phyloP scores from a whole-genome alignment of 2,888 invertebrate genomes.

The Drosophila ustulata region DNA sequence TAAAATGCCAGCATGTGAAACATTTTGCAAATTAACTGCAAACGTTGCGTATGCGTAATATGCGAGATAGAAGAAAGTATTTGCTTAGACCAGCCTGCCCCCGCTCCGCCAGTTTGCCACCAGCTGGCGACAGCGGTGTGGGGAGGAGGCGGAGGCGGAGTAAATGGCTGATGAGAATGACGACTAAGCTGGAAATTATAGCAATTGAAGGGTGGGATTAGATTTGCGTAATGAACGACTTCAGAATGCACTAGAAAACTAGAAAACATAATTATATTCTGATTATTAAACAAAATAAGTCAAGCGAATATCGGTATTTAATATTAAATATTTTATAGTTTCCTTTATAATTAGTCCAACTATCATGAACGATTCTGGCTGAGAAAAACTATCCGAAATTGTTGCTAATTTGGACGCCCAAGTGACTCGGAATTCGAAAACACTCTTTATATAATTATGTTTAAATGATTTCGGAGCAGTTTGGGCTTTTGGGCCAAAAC shows the following conservation, averaged over 20 bases:
- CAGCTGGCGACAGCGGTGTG: slow-evolving; percentile 12
- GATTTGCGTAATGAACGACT: slow-evolving; percentile 17
- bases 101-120: neutral
- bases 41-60: slow-evolving; percentile 74
- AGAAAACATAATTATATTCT: neutral
- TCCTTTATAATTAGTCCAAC: neutral
- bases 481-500: neutral
- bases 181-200: slow-evolving; percentile 58
- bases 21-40: slow-evolving; percentile 80
- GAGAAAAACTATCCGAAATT: neutral
- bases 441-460: slow-evolving; percentile 11
- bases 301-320: too few relatives aligned
- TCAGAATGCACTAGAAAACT: slow-evolving; percentile 18
- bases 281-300: too few relatives aligned
- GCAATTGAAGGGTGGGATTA: slow-evolving; percentile 35
- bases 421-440: slow-evolving; percentile 4
- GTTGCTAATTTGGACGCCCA: neutral
- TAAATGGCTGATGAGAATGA: slow-evolving; percentile 40
- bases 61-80: slow-evolving; percentile 63
- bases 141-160: neutral
- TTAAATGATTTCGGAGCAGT: slow-evolving; percentile 3
- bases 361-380: neutral
- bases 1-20: slow-evolving; percentile 68
- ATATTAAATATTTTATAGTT: neutral
- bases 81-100: slow-evolving; percentile 52